Evolutionary conservation across 2,888 invertebrate genomes (phyloP).

Genomic region (Sussaba pulchella): DNA sequence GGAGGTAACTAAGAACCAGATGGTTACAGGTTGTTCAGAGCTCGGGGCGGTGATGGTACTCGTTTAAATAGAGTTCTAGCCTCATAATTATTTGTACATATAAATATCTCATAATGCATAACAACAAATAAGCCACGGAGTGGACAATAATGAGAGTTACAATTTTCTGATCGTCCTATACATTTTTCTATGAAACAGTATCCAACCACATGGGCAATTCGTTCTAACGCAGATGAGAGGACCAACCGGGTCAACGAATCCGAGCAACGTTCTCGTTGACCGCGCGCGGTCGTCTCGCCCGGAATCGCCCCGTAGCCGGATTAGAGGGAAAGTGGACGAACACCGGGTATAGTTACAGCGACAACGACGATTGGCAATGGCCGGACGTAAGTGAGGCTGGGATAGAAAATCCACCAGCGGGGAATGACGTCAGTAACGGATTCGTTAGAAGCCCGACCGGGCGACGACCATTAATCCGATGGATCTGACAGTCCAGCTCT

Average conservation of each 20-base stretch:
- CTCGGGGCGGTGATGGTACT: too few species aligned
- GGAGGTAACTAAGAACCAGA: too few species aligned
- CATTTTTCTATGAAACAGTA: too few species aligned
- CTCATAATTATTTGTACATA: too few species aligned
- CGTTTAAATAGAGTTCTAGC: too few species aligned
- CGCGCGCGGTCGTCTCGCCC: not conserved
- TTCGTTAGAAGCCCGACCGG: conserved; percentile 69
- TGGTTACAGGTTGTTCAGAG: too few species aligned
- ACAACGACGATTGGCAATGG: conserved; percentile 65
- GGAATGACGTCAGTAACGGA: conserved; percentile 70
- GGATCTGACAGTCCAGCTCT: conserved; percentile 70
- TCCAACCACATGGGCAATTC: too few species aligned
- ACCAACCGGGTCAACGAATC: not conserved
- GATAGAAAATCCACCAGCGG: conserved; percentile 33
- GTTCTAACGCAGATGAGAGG: too few species aligned
- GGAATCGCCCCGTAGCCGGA: conserved; percentile 35
- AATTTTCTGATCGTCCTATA: too few species aligned
- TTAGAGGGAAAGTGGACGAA: conserved; percentile 75
- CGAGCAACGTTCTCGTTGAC: not conserved
- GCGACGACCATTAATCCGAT: conserved; percentile 73
- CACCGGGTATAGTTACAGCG: conserved; percentile 41
- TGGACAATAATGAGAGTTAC: too few species aligned
- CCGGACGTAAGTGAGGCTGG: conserved; percentile 28
- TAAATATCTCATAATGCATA: too few species aligned
- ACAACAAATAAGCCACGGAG: too few species aligned